Percentiles rank a stretch among this genome's conserved stretches.
Conservation (phyloP, 1,140 invertebrate species). For the Teleogryllus occipitalis region DNA sequence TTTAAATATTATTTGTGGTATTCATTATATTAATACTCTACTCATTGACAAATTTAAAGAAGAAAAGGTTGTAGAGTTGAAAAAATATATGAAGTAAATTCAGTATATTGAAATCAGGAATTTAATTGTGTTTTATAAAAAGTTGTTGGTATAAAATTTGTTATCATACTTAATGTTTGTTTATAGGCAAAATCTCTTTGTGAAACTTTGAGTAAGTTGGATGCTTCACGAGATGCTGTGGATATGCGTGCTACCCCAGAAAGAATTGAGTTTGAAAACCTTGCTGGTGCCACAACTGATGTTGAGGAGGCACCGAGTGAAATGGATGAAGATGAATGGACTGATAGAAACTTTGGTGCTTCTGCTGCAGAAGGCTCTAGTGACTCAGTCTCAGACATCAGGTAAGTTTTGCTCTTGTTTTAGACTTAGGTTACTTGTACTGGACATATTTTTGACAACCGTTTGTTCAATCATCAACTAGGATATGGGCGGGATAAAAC, state of each 20-base stretch:
- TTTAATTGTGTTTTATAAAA: too few relatives aligned
- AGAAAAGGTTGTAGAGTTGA: too few relatives aligned
- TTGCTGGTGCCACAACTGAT: constrained; percentile 48
- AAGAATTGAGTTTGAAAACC: constrained; percentile 68
- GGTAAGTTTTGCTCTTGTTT: constrained; percentile 33
- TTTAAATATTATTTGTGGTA: too few relatives aligned
- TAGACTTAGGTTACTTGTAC: neutral
- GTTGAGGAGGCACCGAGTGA: constrained; percentile 64
- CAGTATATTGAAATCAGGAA: too few relatives aligned
- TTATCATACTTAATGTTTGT: neutral
- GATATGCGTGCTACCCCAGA: constrained; percentile 55
- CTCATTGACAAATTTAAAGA: neutral
- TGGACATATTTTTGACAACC: too few relatives aligned
- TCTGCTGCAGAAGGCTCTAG: constrained; percentile 61
- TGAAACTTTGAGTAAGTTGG: neutral
- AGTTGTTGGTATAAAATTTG: too few relatives aligned
- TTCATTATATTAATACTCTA: neutral
- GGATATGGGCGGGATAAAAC: too few relatives aligned
- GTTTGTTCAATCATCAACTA: too few relatives aligned
- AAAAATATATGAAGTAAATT: too few relatives aligned
- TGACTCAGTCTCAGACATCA: constrained; percentile 60
- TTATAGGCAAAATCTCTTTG: constrained; percentile 17
- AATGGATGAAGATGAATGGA: constrained; percentile 90
- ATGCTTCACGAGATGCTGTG: neutral
- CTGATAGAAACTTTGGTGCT: constrained; percentile 79